These are phyloP conservation scores for Pseudomyrmex concolor DNA, from an alignment of 1,140 invertebrate species.

Conservation along the genomic window DNA sequence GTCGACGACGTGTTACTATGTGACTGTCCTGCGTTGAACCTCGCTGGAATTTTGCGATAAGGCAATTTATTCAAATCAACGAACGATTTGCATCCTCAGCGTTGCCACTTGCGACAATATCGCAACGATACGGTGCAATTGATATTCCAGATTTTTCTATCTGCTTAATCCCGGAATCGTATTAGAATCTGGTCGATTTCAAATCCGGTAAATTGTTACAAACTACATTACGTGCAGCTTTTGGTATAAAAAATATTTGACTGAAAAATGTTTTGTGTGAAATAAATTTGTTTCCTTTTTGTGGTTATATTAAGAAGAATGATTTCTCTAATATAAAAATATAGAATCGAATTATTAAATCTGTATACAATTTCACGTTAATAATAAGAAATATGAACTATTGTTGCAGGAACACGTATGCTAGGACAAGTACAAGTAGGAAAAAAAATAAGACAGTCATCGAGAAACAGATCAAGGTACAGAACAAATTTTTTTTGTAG, in stretches of 20 bases:
- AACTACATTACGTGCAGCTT: background rate
- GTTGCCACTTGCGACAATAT: background rate
- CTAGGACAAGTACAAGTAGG: no score
- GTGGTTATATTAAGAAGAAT: no score
- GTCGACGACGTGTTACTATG: constrained; percentile 58
- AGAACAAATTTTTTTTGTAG: background rate
- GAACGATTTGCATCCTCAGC: background rate
- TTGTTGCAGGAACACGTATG: no score
- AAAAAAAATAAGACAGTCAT: background rate
- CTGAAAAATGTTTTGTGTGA: no score
- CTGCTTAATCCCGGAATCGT: background rate
- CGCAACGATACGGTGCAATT: background rate
- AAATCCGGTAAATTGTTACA: background rate
- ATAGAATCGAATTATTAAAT: no score
- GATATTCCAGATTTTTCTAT: background rate
- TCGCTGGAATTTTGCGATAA: constrained; percentile 41
- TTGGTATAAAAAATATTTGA: background rate
- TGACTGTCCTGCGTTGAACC: constrained; percentile 27
- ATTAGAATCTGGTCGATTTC: background rate
- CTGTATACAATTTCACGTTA: no score
- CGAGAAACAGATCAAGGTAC: background rate
- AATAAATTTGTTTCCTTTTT: no score
- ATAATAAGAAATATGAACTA: no score
- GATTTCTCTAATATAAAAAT: no score
- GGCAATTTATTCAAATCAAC: constrained; percentile 25